Evolutionary conservation across 1,140 invertebrate genomes (phyloP).

Genomic region (Ceratina australensis): DNA sequence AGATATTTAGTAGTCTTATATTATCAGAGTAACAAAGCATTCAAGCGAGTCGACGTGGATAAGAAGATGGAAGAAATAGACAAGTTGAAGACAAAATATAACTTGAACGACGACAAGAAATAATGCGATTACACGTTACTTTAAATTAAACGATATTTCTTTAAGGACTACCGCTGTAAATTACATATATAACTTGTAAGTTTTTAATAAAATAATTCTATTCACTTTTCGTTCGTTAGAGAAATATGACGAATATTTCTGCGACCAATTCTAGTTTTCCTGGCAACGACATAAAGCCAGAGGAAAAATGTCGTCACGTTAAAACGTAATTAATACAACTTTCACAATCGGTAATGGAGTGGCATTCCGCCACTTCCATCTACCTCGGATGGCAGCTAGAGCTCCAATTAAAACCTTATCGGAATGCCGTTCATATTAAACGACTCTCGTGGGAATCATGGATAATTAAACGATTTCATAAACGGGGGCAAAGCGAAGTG

Average conservation of each 20-base stretch:
- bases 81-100: conserved; percentile 97
- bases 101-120: conserved; percentile 82
- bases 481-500: too few relatives aligned
- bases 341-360: conserved; percentile 45
- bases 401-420: conserved; percentile 9
- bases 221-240: too few relatives aligned
- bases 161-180: too few relatives aligned
- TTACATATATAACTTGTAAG: not conserved
- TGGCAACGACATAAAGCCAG: conserved; percentile 40
- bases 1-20: conserved; percentile 98
- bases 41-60: conserved; percentile 97
- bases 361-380: conserved; percentile 39
- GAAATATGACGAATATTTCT: too few relatives aligned
- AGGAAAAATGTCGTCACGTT: conserved; percentile 56
- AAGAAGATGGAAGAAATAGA: conserved; percentile 99
- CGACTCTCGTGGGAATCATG: not conserved
- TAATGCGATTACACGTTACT: conserved; percentile 36
- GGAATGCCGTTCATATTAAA: not conserved
- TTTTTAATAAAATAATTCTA: not conserved
- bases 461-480: not conserved
- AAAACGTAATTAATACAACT: conserved; percentile 59
- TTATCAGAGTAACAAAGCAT: conserved; percentile 96
- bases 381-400: conserved; percentile 32
- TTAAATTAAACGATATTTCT: not conserved
- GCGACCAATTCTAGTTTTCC: conserved; percentile 19